phyloP scores from a whole-genome alignment of 2,797 vertebrate species.

The Chlorospingus semifuscus region DNA sequence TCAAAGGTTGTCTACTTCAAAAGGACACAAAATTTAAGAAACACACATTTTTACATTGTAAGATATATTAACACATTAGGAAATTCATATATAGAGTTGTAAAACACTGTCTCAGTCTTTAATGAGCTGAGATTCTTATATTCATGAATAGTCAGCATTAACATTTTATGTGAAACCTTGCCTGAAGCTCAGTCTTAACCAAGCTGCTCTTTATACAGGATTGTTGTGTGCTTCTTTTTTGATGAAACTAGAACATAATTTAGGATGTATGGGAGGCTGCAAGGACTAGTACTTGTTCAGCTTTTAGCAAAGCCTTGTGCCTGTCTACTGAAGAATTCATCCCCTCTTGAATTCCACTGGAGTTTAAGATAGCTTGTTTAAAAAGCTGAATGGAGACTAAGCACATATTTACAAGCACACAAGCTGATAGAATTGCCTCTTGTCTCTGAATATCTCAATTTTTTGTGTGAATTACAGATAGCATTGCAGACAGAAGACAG shows the following conservation, averaged over 20 bases:
- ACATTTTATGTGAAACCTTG: neutral
- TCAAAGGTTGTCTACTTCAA: neutral
- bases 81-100: neutral
- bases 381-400: neutral
- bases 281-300: neutral
- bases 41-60: neutral
- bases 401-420: neutral
- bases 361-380: neutral
- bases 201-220: neutral
- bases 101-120: neutral
- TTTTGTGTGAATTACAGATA: neutral
- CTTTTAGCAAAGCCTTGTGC: neutral
- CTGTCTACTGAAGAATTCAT: neutral
- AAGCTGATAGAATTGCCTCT: neutral
- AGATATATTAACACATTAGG: neutral
- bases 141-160: neutral
- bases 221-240: neutral
- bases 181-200: neutral
- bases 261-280: neutral
- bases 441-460: neutral
- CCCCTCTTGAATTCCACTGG: neutral
- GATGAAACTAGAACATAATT: neutral
- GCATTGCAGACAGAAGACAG: neutral
- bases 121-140: neutral
- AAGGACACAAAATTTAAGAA: neutral